Conservation (phyloP, 2,113 vertebrate genomes). For the Crypturellus undulatus region DNA sequence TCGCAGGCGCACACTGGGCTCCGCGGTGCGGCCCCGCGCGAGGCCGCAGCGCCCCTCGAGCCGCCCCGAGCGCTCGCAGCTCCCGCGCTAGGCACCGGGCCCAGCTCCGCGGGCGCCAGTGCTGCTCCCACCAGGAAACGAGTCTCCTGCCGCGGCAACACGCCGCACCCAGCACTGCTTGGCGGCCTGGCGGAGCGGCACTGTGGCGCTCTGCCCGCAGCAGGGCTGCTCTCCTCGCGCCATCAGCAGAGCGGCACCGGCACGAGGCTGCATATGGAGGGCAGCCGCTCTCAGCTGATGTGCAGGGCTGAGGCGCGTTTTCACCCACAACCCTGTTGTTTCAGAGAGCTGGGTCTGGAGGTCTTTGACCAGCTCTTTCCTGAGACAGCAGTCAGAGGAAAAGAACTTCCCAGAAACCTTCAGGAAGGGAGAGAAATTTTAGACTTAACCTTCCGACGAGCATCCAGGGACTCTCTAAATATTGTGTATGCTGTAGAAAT, state of each 20-base stretch:
- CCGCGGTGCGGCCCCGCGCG: background rate
- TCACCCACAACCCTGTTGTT: background rate
- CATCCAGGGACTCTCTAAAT: background rate
- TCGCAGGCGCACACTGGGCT: slow-evolving; percentile 54
- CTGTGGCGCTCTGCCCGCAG: too few species aligned
- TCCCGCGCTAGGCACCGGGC: too few species aligned
- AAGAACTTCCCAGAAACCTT: background rate
- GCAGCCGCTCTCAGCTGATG: background rate
- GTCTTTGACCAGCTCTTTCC: background rate
- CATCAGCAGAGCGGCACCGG: background rate
- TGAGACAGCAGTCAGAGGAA: background rate
- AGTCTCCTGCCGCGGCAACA: too few species aligned
- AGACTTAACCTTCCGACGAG: background rate
- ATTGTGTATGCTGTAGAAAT: background rate
- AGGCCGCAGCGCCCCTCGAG: slow-evolving; percentile 18
- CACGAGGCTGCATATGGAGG: background rate
- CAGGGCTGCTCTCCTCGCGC: too few species aligned
- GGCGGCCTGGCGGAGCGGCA: too few species aligned
- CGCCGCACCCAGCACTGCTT: too few species aligned
- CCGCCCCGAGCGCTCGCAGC: background rate
- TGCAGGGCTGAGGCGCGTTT: background rate
- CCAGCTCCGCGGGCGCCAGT: background rate
- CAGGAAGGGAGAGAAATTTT: background rate
- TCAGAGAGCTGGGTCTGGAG: background rate
- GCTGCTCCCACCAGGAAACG: background rate